Evolutionary conservation across 2,797 vertebrate genomes (phyloP).

Genomic region (Rhincodon typus): DNA sequence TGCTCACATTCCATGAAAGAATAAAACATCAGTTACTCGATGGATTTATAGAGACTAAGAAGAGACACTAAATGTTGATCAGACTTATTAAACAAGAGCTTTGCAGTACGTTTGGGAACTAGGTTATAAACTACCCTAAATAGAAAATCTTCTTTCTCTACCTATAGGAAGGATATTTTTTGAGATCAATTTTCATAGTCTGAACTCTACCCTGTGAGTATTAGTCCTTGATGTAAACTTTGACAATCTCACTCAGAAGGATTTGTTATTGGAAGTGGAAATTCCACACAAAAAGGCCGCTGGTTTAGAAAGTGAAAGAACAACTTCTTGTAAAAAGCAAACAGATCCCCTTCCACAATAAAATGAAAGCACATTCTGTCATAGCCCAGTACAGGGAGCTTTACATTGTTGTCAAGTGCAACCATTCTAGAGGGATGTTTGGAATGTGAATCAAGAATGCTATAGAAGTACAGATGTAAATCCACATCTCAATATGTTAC

Average conservation of each 20-base stretch:
- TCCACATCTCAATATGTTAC: not conserved
- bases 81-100: not conserved
- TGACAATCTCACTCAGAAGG: not conserved
- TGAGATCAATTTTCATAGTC: not conserved
- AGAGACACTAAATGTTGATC: not conserved
- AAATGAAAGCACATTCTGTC: not conserved
- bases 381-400: not conserved
- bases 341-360: not conserved
- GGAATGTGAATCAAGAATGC: not conserved
- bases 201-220: not conserved
- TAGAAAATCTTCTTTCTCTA: not conserved
- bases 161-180: not conserved
- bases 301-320: not conserved
- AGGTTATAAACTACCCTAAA: not conserved
- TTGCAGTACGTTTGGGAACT: not conserved
- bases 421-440: not conserved
- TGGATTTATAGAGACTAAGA: not conserved
- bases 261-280: not conserved
- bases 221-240: not conserved
- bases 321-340: not conserved
- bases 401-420: not conserved
- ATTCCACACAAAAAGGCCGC: not conserved
- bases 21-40: not conserved
- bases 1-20: too few species aligned
- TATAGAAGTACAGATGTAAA: not conserved